Conservation (phyloP, 2,797 vertebrate species). For the Margarornis squamiger region DNA sequence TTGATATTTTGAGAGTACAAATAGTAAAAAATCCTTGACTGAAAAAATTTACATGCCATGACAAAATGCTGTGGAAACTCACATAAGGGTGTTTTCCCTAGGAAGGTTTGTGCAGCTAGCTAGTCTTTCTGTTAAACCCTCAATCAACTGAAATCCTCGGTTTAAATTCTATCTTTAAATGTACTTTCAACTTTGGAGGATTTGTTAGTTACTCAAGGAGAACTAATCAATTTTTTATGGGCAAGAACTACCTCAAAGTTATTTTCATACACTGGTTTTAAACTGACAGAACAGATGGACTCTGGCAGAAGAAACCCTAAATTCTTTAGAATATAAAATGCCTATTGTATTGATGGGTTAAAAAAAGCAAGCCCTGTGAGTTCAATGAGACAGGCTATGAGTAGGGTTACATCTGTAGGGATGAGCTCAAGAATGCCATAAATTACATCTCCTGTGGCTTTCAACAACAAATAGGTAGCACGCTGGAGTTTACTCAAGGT, state of each 20-base stretch:
- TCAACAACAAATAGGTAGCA: not conserved
- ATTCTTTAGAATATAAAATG: not conserved
- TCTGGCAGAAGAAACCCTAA: not conserved
- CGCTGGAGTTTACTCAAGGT: not conserved
- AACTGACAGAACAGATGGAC: not conserved
- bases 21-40: not conserved
- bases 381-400: not conserved
- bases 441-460: not conserved
- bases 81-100: not conserved
- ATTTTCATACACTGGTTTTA: not conserved
- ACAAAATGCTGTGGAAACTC: not conserved
- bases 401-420: not conserved
- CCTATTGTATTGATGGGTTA: not conserved
- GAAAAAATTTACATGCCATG: accelerated
- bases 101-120: not conserved
- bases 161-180: not conserved
- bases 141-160: not conserved
- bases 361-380: not conserved
- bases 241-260: not conserved
- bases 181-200: not conserved
- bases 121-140: not conserved
- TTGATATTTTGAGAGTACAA: not conserved
- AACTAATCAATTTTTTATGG: not conserved
- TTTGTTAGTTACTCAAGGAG: not conserved
- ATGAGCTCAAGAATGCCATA: not conserved